A percentile compares a stretch with the other conserved stretches of the same genome.
These are phyloP conservation scores for Arnoldichthys spilopterus DNA, from an alignment of 2,797 vertebrate genomes.

Conservation along the genomic window DNA sequence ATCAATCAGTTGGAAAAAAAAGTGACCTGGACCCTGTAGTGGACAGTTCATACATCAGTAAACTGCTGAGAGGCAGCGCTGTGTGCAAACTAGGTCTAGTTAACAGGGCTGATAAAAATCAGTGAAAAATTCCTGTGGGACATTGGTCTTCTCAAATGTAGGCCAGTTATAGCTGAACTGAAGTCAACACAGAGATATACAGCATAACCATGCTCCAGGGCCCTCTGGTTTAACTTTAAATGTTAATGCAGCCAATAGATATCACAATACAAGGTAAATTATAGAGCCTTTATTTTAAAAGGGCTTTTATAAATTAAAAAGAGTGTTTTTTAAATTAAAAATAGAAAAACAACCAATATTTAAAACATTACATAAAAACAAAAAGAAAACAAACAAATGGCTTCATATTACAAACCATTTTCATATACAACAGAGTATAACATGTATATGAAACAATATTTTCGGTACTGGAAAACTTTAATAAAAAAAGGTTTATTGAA, in stretches of 20 bases:
- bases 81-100: not conserved
- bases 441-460: no score
- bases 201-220: not conserved
- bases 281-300: no score
- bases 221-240: not conserved
- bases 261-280: no score
- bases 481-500: no score
- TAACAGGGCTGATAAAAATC: slow-evolving; percentile 2
- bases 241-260: not conserved
- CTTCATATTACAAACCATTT: no score
- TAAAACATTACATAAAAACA: no score
- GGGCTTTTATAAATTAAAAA: no score
- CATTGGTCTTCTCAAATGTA: not conserved
- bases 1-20: not conserved
- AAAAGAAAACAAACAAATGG: no score
- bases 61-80: not conserved
- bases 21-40: not conserved
- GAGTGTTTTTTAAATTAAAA: no score
- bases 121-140: not conserved
- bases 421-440: no score
- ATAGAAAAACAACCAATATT: no score
- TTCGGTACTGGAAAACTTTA: no score
- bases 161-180: not conserved
- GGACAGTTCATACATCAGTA: not conserved
- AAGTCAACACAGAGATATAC: not conserved